Percentiles rank a stretch among this genome's conserved stretches.
These are phyloP conservation scores for Thamnophis sirtalis DNA, from an alignment of 2,113 vertebrate species.

Conservation along the genomic window DNA sequence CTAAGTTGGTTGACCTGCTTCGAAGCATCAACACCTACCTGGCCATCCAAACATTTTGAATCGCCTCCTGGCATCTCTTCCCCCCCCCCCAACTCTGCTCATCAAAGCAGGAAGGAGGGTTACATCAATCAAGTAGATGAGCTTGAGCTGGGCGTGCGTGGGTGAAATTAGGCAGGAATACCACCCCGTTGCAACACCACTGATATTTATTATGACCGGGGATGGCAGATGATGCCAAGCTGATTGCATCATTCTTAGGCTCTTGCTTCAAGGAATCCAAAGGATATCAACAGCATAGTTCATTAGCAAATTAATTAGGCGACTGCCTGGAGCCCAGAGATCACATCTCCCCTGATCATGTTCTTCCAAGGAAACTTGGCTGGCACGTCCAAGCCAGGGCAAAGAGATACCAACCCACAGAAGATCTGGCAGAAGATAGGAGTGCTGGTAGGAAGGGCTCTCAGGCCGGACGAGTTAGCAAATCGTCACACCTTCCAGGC, in stretches of 20 bases:
- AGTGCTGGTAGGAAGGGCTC: not conserved
- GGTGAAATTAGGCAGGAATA: not conserved
- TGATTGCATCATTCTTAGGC: not conserved
- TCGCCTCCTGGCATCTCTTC: not conserved
- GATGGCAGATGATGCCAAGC: not conserved
- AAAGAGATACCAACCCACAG: not conserved
- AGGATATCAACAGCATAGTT: not conserved
- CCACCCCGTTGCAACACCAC: not conserved
- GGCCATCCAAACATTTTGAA: not conserved
- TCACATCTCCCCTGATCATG: not conserved
- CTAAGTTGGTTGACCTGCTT: not conserved
- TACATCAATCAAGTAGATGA: not conserved
- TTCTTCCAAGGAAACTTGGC: not conserved
- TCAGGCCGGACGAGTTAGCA: not conserved
- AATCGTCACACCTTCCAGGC: not conserved
- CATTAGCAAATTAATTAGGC: slow-evolving; percentile 48
- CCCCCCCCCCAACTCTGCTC: not conserved
- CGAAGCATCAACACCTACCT: not conserved
- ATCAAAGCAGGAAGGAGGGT: not conserved
- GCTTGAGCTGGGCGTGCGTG: not conserved
- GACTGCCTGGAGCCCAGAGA: not conserved
- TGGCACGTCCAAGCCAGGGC: not conserved
- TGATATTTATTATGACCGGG: not conserved
- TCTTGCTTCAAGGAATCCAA: slow-evolving; percentile 15
- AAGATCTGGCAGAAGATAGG: not conserved